Base-by-base conservation (phyloP, 2,888 invertebrate genomes). In the Neoscelio sp. region DNA sequence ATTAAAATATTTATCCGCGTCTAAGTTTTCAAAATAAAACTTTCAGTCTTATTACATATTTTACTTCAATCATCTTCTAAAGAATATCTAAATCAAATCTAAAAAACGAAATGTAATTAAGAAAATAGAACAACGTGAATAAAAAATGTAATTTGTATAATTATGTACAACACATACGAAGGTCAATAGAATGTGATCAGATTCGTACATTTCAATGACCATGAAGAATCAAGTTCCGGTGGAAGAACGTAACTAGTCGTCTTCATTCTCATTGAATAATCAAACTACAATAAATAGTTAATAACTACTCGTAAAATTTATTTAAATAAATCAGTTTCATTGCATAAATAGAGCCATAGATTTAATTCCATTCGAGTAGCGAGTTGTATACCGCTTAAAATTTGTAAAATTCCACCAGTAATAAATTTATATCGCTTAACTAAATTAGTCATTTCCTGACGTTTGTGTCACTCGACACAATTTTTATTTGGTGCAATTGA, bases 401-500 rank as follows among this genome's bases (percentile, higher is more conserved):
- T n/a, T n/a, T n/a, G n/a, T n/a, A n/a, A n/a, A n/a, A n/a, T n/a
- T 30, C n/a, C 10, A 12, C 12, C 7, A 46, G 44, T 23, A 46
- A 42, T 56, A 44, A 42, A 33, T 42, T 48, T 42, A n/a, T 6
- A 28, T 74, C 67, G 46, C 73, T 30, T 48, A 56, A 56, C 65
- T 15, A 74, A 56, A 62, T 56, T 54, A 35, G 40, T 60, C 40
- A 52, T 75, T 65, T 67, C 58, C 60, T 18, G 60, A 67, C 50
- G 60, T 75, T 67, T 42, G 35, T 60, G 67, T 67, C 60, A 26
- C 20, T 42, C 18, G 23, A 44, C 46, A 35, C 58, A 64, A 74
- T 62, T 65, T 65, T 62, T 67, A 67, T 68, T 78, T 74, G 23
- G 67, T 67, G 78, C 65, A 78, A 78, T 64, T 48, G 46, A 8